Base-by-base conservation (phyloP, 2,113 vertebrate species). In the Axis porcinus region DNA sequence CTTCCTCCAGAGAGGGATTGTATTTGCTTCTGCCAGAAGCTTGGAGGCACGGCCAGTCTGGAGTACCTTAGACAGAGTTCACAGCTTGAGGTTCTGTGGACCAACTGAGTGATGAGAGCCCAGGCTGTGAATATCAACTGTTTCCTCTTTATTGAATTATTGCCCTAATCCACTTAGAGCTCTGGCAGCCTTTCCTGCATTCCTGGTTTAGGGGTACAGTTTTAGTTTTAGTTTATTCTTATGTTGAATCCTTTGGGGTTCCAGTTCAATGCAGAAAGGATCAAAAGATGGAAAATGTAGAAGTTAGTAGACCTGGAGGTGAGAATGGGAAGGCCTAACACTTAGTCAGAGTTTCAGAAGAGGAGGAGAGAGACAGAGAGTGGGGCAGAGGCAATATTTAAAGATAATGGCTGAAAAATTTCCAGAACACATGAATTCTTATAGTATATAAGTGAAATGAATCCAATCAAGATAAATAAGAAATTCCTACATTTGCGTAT, bases 391-490 rank as follows among this genome's bases (percentile, higher is more conserved):
- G 60, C n/a, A 87, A 67, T 67, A 92, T 82, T 96, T 96, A 92
- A 92, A 95, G 21, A 89, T 17, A 64, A 82, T 64, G 28, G 79
- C 33, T 60, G 30, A 82, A 64, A 93, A 45, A 0, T 79, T 91
- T 94, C 64, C 27, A 96, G 52, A 95, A 81, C 17, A 74, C 23
- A 52, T 2, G 15, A 28, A 82, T 87, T 96, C 58, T 86, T 79
- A 74, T 28, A 55, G 12, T 60, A 43, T 52, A 96, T 45, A 92
- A 92, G 45, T 76, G 94, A 94, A 96, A 97, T 58, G 36, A 94
- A 95, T 45, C 21, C 21, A 97, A 62, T 52, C 55, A 92, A 89
- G 47, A 54, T 76, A 91, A 95, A 90, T 54, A 47, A 91, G 36
- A 58, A 97, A 76, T 70, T 57, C 47, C 70, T 83, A 70, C 5